Evolutionary conservation across 2,113 vertebrate species (phyloP), one percentile per base, ranked within the genome.

Genomic region (Hemiscyllium ocellatum): DNA sequence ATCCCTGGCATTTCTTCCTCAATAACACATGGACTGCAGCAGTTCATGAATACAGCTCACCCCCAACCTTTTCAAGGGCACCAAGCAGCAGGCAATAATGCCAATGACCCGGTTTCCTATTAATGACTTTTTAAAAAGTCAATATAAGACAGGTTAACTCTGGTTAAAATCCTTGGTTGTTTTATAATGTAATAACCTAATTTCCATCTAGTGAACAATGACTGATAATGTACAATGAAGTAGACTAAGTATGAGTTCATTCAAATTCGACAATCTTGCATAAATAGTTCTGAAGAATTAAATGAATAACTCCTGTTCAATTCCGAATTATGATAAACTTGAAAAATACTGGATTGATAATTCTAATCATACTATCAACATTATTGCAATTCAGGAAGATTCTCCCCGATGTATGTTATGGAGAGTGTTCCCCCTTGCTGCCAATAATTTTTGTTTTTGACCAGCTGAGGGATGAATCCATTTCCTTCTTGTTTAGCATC

Each of bases 291-390:
- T 42, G n/a, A 80, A 37, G n/a, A 37, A 83, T 17, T 4, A 83
- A 80, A 80, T 80, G 76, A 80, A 80, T 80, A 80, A n/a, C 42
- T n/a, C 33, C 12, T 83, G 78, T 37, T 83, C 78, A 42, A 83
- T 37, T 83, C 78, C 37, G 78, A 37, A 42, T 83, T 83, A 83
- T 20, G 17, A 83, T 83, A 83, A 83, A 13, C 37, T 83, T 83
- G 78, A 83, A 83, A 83, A 83, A 3, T 19, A 83, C 78, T 83
- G 78, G 78, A 83, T 83, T 83, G 78, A 83, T 83, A 76, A 76
- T 76, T 8, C 12, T 76, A 42, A 19, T n/a, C 78, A 42, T 83
- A n/a, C 80, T 42, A 83, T 17, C 37, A 47, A 83, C n/a, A 22
- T 37, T 47, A 20, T 47, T 83, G 20, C 37, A 83, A 83, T 42